Conservation (phyloP, 2,113 vertebrate genomes). For the Bubalus kerabau region DNA sequence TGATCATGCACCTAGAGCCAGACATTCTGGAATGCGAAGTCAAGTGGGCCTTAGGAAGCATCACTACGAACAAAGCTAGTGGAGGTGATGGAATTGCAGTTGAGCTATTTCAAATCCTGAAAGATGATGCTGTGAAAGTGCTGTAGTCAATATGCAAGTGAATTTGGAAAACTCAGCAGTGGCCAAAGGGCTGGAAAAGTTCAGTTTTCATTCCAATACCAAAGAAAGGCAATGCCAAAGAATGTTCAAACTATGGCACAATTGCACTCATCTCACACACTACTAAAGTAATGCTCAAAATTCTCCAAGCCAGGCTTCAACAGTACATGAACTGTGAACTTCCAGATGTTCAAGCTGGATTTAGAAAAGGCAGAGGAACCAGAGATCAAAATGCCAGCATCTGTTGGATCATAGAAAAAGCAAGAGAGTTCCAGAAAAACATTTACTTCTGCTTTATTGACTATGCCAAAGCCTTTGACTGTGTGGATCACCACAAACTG, state of each 20-base stretch:
- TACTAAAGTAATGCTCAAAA: not conserved
- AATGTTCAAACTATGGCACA: not conserved
- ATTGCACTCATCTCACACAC: not conserved
- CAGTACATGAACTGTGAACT: not conserved
- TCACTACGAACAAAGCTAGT: not conserved
- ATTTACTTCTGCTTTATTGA: not conserved
- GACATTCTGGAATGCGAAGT: not conserved
- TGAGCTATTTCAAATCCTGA: not conserved
- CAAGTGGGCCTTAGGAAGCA: not conserved
- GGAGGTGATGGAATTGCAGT: not conserved
- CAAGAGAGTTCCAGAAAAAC: not conserved
- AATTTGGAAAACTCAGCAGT: not conserved
- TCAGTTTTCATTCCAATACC: not conserved
- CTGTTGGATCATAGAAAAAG: not conserved
- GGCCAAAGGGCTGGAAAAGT: not conserved
- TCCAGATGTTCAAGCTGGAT: not conserved
- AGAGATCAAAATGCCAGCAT: not conserved
- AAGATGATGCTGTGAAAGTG: not conserved
- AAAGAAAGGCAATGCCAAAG: not conserved
- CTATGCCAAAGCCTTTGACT: not conserved
- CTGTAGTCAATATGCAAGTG: not conserved
- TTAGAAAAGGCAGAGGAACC: not conserved
- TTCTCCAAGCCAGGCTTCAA: not conserved
- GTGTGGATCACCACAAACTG: not conserved
- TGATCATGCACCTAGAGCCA: not conserved